These are phyloP conservation scores for Prunella himalayana DNA, from an alignment of 2,113 vertebrate genomes.

Conservation along the genomic window DNA sequence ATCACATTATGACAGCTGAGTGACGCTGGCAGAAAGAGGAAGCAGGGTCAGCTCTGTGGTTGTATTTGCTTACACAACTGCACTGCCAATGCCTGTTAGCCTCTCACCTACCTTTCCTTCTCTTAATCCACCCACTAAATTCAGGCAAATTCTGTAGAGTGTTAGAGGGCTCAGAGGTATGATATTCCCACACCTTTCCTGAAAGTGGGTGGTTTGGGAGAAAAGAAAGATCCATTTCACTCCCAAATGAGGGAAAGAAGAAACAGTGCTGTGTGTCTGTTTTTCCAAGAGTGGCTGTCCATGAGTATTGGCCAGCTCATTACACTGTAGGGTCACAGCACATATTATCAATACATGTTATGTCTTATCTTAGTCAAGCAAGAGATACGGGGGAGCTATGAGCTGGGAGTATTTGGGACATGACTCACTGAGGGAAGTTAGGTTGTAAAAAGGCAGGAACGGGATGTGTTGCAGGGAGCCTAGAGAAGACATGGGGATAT, in stretches of 20 bases:
- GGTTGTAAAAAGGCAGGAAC: not conserved
- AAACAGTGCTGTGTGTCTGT: not conserved
- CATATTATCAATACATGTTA: not conserved
- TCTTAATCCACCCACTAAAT: not conserved
- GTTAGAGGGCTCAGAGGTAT: not conserved
- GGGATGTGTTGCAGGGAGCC: not conserved
- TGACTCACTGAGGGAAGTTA: not conserved
- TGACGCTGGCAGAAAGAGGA: not conserved
- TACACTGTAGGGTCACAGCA: rapidly evolving
- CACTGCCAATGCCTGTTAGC: not conserved
- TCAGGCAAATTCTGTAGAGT: not conserved
- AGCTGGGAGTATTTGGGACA: not conserved
- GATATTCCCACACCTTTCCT: not conserved
- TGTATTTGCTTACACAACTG: not conserved
- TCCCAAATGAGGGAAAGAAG: not conserved
- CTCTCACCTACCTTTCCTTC: not conserved
- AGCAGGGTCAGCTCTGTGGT: not conserved
- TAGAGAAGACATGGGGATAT: not conserved
- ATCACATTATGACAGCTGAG: not conserved
- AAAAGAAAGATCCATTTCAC: not conserved
- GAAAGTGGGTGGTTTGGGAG: not conserved
- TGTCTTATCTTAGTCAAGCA: conserved; percentile 11
- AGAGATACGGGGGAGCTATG: not conserved
- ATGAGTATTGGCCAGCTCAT: not conserved
- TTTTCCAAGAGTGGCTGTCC: not conserved